A percentile compares a stretch with the other conserved stretches of the same genome.
Conservation (phyloP, 1,140 invertebrate species). For the Drosophila eugracilis region DNA sequence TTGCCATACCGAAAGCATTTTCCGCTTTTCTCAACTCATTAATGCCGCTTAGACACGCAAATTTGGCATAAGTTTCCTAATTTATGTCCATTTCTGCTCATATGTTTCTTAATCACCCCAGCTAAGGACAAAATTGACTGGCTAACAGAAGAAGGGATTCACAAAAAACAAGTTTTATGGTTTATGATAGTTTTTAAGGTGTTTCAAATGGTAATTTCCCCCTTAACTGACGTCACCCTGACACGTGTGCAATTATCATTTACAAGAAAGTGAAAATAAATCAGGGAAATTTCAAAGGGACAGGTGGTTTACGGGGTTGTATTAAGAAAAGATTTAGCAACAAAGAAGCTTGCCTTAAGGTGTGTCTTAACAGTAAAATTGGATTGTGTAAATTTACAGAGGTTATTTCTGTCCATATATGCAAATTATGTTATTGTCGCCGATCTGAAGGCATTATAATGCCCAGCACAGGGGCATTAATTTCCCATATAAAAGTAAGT, state of each 20-base stretch:
- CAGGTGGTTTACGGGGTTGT: not conserved
- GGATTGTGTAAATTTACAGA: constrained; percentile 13
- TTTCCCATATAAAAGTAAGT: constrained; percentile 34
- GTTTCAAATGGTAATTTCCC: constrained; percentile 16
- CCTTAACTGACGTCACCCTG: not conserved
- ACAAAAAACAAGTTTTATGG: constrained; percentile 1
- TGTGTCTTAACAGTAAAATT: constrained; percentile 5
- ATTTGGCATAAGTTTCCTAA: constrained; percentile 64
- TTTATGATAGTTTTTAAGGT: constrained; percentile 19
- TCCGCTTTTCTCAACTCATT: constrained; percentile 29
- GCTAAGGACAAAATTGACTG: not conserved
- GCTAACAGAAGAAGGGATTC: constrained; percentile 15
- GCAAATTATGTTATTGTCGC: constrained; percentile 24
- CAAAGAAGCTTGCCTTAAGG: constrained; percentile 19
- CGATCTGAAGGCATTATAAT: constrained; percentile 10
- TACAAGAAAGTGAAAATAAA: not conserved
- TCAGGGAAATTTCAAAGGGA: not conserved
- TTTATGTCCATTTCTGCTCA: constrained; percentile 50
- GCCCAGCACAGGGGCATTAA: constrained; percentile 20
- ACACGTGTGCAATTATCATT: not conserved
- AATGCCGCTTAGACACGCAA: constrained; percentile 56
- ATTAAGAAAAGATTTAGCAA: not conserved
- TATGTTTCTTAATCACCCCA: constrained; percentile 60
- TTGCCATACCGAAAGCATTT: constrained; percentile 24
- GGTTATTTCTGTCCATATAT: constrained; percentile 25